Percentiles rank a stretch among this genome's conserved stretches.
Conservation (phyloP, 2,113 vertebrate genomes). For the Odobenus rosmarus region DNA sequence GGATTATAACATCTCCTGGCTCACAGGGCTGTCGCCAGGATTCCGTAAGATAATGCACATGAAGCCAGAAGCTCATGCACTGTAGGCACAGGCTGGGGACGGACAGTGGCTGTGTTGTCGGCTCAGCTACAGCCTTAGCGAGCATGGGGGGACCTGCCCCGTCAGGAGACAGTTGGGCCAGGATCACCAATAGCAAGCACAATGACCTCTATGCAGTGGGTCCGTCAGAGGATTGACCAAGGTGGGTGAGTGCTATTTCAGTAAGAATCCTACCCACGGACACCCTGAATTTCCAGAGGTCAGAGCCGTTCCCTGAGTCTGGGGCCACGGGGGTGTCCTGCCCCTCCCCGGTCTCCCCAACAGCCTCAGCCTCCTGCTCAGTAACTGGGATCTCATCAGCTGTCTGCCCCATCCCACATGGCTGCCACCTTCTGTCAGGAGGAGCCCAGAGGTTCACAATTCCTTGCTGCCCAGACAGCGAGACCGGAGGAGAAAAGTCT, state of each 20-base stretch:
- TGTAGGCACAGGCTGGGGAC: not conserved
- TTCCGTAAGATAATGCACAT: rapidly evolving
- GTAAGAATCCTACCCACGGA: no score
- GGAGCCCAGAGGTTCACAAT: not conserved
- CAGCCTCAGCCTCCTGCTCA: not conserved
- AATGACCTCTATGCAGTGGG: not conserved
- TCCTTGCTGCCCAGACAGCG: no score
- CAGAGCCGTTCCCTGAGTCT: not conserved
- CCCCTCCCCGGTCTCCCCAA: not conserved
- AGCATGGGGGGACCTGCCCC: not conserved
- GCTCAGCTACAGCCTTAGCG: rapidly evolving
- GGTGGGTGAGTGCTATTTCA: rapidly evolving
- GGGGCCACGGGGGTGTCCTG: not conserved
- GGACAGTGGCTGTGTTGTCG: not conserved
- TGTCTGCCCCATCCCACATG: not conserved
- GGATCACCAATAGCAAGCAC: rapidly evolving
- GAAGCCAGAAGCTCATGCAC: not conserved
- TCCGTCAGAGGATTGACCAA: not conserved
- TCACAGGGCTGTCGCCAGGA: not conserved
- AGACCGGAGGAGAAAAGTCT: not conserved
- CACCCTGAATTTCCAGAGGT: not conserved
- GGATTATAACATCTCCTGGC: no score
- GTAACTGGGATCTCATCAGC: not conserved
- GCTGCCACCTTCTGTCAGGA: not conserved
- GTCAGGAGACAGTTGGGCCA: rapidly evolving